Conservation (phyloP, 2,113 vertebrate species). For the Phainopepla nitens region DNA sequence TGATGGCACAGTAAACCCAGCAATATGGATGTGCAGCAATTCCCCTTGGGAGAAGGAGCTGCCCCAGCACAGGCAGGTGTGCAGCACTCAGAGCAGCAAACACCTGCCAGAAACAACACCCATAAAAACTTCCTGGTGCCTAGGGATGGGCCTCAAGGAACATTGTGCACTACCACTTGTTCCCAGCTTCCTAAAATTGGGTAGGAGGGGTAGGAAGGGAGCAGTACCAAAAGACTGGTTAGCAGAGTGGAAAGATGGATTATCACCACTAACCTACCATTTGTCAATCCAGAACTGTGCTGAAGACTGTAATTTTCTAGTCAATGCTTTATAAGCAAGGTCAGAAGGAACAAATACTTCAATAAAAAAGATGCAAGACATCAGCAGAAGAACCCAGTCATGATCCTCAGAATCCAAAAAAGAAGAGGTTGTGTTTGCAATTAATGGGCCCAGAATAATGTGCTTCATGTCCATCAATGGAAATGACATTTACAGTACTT, state of each 20-base stretch:
- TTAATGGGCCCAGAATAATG: conserved; percentile 2
- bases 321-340: conserved; percentile 64
- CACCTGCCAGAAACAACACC: not conserved
- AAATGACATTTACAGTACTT: not conserved
- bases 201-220: not conserved
- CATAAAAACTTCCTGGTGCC: not conserved
- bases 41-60: not conserved
- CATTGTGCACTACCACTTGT: not conserved
- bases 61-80: not conserved
- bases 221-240: conserved; percentile 40
- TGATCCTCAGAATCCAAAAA: not conserved
- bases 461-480: not conserved
- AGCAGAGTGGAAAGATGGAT: conserved; percentile 55
- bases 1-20: not conserved
- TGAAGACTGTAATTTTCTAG: conserved; percentile 69
- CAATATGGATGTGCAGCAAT: not conserved
- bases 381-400: conserved; percentile 21
- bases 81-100: not conserved
- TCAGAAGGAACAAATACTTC: conserved; percentile 57
- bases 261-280: conserved; percentile 59
- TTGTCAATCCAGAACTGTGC: conserved; percentile 53
- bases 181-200: not conserved
- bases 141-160: not conserved
- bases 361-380: conserved; percentile 15
- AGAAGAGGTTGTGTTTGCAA: not conserved